Evolutionary conservation across 2,113 vertebrate species (phyloP), one percentile per base, ranked within the genome.

Genomic region (Penelope pileata): DNA sequence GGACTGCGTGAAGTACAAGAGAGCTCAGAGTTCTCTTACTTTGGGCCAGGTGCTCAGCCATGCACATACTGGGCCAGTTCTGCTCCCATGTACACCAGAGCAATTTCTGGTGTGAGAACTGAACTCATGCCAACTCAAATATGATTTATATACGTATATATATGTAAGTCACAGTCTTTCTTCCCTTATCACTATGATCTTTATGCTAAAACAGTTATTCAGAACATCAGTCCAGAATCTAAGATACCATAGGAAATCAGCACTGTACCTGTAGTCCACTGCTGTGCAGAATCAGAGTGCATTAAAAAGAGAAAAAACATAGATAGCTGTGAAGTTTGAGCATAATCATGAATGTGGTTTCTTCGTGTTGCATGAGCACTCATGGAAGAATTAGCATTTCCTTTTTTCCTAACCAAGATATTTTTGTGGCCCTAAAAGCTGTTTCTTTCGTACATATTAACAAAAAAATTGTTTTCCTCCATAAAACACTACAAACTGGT

Each of bases 251-350:
- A 87, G 74, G 69, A n/a, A 48, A 54, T 38, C 43, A 22, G 29
- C 72, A 62, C 7, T 0, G 0, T 66, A 6, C 50, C 43, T 24
- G 6, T 17, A 64, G n/a, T 21, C 77, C 24, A 1, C 47, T 64
- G 64, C 58, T 3, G 0, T 4, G 32, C 64, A 43, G 43, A 62
- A n/a, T 67, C 40, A 50, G 36, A 53, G 22, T 30, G 69, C n/a
- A 30, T 84, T 6, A 13, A 13, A 2, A 60, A 53, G 23, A 32
- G 50, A 38, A 73, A 90, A 38, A 86, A 5, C 27, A 30, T 4
- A 53, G 27, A 30, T 4, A 53, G 27, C 91, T 89, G 48, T 59
- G 47, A 51, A 91, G 90, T 23, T 32, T 26, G 42, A 75, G 60
- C 47, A 30, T 63, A 7, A 59, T 27, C 42, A 1, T 87, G 47